A percentile compares a stretch with the other conserved stretches of the same genome.
These are phyloP conservation scores for Tapirus indicus DNA, from an alignment of 2,797 vertebrate species.

Conservation along the genomic window DNA sequence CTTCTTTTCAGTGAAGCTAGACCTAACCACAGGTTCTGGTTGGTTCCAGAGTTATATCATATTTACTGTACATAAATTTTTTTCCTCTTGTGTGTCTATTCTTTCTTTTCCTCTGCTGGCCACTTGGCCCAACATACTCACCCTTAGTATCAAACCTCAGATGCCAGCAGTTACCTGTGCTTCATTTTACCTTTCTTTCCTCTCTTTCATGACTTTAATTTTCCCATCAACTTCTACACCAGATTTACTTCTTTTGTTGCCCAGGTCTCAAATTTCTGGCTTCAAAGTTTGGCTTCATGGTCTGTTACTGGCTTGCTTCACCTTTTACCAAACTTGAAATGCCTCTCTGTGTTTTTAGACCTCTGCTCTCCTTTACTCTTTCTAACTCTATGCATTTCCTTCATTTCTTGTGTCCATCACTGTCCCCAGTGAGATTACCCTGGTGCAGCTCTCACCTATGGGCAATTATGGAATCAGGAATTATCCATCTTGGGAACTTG, in stretches of 20 bases:
- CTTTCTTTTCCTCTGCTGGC: background rate
- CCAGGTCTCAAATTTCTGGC: background rate
- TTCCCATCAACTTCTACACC: background rate
- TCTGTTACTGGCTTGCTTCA: background rate
- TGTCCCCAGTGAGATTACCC: background rate
- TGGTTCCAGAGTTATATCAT: background rate
- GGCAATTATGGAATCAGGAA: background rate
- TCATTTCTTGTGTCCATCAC: background rate
- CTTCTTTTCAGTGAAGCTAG: background rate
- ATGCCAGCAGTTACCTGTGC: background rate
- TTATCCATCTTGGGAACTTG: background rate
- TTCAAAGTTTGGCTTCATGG: background rate
- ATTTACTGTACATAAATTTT: background rate
- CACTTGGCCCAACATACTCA: background rate
- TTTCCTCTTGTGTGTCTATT: background rate
- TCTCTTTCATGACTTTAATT: background rate
- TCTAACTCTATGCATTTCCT: background rate
- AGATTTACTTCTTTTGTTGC: background rate
- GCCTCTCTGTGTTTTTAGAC: background rate
- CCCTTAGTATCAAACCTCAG: background rate
- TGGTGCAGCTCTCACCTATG: background rate
- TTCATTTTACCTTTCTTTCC: background rate
- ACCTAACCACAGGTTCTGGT: background rate
- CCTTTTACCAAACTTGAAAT: background rate
- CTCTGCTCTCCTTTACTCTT: background rate